A percentile compares a stretch with the other conserved stretches of the same genome.
phyloP scores from a whole-genome alignment of 2,888 invertebrate species.

The Agrochola lychnidis region DNA sequence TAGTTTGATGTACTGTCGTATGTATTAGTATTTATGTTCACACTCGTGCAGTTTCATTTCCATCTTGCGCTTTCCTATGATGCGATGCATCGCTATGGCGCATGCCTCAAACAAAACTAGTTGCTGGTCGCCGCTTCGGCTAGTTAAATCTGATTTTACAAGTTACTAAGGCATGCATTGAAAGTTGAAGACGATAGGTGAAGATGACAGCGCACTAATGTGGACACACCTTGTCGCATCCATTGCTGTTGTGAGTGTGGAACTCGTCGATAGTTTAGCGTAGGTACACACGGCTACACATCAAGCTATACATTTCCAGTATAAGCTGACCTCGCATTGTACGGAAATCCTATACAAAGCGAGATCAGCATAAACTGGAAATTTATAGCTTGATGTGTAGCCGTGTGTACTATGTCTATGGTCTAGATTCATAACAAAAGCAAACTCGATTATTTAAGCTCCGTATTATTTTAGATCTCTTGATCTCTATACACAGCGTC shows the following conservation, averaged over 20 bases:
- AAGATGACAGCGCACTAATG: conserved; percentile 16
- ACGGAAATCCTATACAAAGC: too few species aligned
- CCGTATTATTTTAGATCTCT: conserved; percentile 22
- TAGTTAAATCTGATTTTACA: not conserved
- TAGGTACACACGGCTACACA: too few species aligned
- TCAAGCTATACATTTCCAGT: too few species aligned
- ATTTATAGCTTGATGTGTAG: too few species aligned
- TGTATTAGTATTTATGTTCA: conserved; percentile 8
- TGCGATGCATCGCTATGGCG: not conserved
- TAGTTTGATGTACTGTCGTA: conserved; percentile 26
- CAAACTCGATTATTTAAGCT: conserved; percentile 21
- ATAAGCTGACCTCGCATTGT: too few species aligned
- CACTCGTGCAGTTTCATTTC: conserved; percentile 19
- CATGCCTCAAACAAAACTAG: not conserved
- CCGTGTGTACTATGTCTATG: too few species aligned
- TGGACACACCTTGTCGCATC: conserved; percentile 35
- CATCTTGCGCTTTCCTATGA: conserved; percentile 2
- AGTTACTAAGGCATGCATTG: not conserved
- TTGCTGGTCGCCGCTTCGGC: not conserved
- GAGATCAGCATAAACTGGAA: too few species aligned
- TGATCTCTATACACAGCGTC: not conserved
- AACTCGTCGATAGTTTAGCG: conserved; percentile 39
- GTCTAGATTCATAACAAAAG: conserved; percentile 2
- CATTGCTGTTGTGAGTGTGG: conserved; percentile 28
- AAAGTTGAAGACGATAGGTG: not conserved